phyloP scores from a whole-genome alignment of 2,113 vertebrate genomes.

The Ranitomeya imitator region DNA sequence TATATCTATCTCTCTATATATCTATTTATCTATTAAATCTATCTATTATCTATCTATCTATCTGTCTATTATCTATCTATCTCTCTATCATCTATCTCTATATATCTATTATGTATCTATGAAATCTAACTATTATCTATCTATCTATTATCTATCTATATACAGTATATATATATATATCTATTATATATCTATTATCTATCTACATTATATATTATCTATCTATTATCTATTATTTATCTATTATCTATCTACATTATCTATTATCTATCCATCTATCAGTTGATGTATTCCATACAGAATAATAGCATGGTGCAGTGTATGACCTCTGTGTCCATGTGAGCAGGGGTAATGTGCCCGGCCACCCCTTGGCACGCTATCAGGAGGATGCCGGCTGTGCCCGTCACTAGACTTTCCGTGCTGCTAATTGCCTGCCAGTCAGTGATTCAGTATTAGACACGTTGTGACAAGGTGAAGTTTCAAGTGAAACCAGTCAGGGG shows the following conservation, averaged over 20 bases:
- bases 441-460: conserved; percentile 15
- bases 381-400: not conserved
- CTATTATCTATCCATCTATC: not conserved
- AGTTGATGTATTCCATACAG: not conserved
- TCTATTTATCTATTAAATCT: too few species aligned
- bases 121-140: too few species aligned
- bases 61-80: too few species aligned
- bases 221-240: not conserved
- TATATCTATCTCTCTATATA: too few species aligned
- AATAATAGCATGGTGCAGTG: not conserved
- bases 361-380: not conserved
- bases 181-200: not conserved
- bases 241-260: not conserved
- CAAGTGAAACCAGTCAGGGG: conserved; percentile 43
- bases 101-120: too few species aligned
- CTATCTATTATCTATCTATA: not conserved
- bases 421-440: not conserved
- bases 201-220: not conserved
- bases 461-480: conserved; percentile 39
- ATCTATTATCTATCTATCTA: too few species aligned
- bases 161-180: too few species aligned
- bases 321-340: not conserved
- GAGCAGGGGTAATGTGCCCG: not conserved
- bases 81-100: too few species aligned
- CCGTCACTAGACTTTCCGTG: not conserved